Conservation (phyloP, 2,113 vertebrate genomes). For the Scolopax mira region DNA sequence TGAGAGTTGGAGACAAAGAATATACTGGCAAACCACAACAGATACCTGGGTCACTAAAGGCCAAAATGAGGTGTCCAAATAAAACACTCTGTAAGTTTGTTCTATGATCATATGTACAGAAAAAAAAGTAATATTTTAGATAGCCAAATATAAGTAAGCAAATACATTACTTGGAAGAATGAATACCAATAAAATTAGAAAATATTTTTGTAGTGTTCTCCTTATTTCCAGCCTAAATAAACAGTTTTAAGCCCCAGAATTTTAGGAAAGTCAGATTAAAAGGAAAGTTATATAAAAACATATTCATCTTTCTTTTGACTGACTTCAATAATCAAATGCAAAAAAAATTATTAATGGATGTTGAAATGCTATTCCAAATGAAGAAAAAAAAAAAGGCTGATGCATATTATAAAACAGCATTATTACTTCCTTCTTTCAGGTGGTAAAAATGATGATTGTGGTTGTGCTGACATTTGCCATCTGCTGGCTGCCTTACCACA, state of each 20-base stretch:
- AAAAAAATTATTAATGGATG: background rate
- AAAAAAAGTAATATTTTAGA: background rate
- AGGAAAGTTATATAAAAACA: background rate
- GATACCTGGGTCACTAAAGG: background rate
- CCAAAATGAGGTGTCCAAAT: background rate
- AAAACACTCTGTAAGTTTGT: background rate
- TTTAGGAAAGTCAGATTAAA: background rate
- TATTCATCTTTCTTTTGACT: background rate
- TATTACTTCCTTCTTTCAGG: slow-evolving; percentile 72
- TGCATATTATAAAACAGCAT: background rate
- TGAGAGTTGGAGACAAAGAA: background rate
- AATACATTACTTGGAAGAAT: background rate
- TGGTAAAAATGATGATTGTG: slow-evolving; percentile 99
- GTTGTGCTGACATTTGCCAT: slow-evolving; percentile 94
- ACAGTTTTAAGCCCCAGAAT: background rate
- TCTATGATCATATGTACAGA: background rate
- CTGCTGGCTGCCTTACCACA: slow-evolving; percentile 96
- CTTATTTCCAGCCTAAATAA: background rate
- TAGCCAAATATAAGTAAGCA: background rate
- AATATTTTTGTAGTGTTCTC: background rate
- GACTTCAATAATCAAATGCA: background rate
- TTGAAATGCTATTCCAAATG: background rate
- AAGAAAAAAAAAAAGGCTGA: background rate
- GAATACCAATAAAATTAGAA: background rate
- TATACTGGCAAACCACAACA: background rate